These are phyloP conservation scores for Elachura formosa DNA, from an alignment of 2,113 vertebrate species.

Conservation along the genomic window DNA sequence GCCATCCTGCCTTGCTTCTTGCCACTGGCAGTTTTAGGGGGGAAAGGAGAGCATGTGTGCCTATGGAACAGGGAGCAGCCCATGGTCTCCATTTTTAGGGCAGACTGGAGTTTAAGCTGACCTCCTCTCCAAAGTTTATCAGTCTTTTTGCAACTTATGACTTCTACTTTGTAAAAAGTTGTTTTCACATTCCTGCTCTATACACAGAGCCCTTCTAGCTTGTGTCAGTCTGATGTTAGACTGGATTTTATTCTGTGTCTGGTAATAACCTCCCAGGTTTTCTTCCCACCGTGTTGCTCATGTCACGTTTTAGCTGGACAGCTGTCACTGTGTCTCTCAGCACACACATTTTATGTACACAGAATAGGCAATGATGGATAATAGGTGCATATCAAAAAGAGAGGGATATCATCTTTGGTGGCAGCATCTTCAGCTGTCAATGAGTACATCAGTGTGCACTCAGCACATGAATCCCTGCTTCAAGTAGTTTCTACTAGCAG, in stretches of 20 bases:
- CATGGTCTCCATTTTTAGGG: fast-evolving
- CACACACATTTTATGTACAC: fast-evolving
- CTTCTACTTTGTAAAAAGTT: not conserved
- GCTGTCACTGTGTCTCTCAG: not conserved
- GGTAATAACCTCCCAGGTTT: not conserved
- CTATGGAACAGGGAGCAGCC: not conserved
- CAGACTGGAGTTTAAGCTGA: not conserved
- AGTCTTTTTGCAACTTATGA: not conserved
- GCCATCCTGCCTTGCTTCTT: not conserved
- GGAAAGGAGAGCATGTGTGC: not conserved
- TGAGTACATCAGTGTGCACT: not conserved
- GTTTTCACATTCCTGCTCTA: not conserved
- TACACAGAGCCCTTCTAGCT: not conserved
- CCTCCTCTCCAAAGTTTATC: not conserved
- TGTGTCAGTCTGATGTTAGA: not conserved
- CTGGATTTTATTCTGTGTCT: not conserved
- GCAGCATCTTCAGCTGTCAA: not conserved
- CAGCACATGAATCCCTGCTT: not conserved
- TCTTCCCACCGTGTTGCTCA: not conserved
- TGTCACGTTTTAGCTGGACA: not conserved
- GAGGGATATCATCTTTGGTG: not conserved
- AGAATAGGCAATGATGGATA: not conserved
- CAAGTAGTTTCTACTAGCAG: not conserved
- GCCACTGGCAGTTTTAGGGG: not conserved
- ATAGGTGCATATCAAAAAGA: not conserved